Base-by-base conservation (phyloP, 1,140 invertebrate species). In the Tenebrio molitor region DNA sequence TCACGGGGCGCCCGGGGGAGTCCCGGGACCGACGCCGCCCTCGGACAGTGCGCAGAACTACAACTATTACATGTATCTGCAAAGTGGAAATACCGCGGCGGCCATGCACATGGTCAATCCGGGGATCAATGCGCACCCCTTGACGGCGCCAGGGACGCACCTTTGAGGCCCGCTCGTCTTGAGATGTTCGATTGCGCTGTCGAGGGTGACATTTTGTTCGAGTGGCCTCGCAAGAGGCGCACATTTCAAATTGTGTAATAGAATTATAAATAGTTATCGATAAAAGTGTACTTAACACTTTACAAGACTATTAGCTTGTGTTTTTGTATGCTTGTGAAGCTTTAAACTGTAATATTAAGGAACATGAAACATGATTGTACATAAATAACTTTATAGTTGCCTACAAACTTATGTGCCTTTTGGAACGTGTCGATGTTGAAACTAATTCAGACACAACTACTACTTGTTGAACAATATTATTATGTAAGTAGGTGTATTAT, bases 51-150 rank as follows among this genome's bases (percentile, higher is more conserved):
- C 88, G 29, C 87, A 90, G 79, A 89, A 90, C 68, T 92, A 91
- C 78, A 90, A 91, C 79, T 91, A 91, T 78, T 91, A 91, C 76
- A 90, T 91, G 81, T 91, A 91, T 75, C 84, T 90, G 65, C 88
- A 89, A 80, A 75, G 77, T 17, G 77, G 81, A 65, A 75, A 78
- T 69, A 76, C n/a, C n/a, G n/a, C n/a, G n/a, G n/a, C 72, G 82
- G 23, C 88, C 84, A 80, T 81, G 79, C 79, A 81, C 36, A 83
- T 83, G 81, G 77, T 81, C 14, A 82, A 81, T 69, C 70, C 75
- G 7, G 78, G 80, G 1, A 82, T 82, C 74, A 73, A 74, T 14
- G 66, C 69, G 8, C 77, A 78, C 39, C 69, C 75, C 14, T 71
- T 77, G 21, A 73, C 72, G 34, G 53, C 79, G 12, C 50, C 74